Base-by-base conservation (phyloP, 2,888 invertebrate genomes). In the Andricus curvator region DNA sequence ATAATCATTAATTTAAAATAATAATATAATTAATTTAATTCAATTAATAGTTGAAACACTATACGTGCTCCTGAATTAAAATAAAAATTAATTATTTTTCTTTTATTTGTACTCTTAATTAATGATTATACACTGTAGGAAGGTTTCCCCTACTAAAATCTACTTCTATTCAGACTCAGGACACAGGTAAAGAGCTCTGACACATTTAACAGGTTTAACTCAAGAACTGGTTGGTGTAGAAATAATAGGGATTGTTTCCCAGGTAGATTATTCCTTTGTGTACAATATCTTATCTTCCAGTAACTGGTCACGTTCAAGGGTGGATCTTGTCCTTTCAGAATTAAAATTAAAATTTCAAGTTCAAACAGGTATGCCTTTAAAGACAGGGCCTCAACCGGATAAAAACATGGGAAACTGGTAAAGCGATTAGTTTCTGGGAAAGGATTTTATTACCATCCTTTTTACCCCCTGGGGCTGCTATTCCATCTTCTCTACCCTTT, bases 261-360 rank as follows among this genome's bases (percentile, higher is more conserved):
- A 82, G 85, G 84, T 83, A 85, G 84, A 86, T 86, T 85, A 83
- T 82, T 85, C 85, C 76, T 83, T 84, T 85, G 67, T n/a, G 41
- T 37, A n/a, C 37, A n/a, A 67, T n/a, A 67, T 37, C 67, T 68
- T 22, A 85, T 84, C 80, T 81, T 78, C 82, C 81, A 82, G 82
- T 83, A 78, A 64, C 78, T 64, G 81, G 84, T 82, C 85, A 85
- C 81, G 86, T 84, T 85, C 67, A 29, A 22, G 33, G 15, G 78
- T 65, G 70, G 33, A 64, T 83, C 81, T 37, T 41, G 67, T 37
- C 41, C 37, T n/a, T 66, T 41, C 15, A 66, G 9, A 6, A 33
- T 66, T 37, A 37, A 29, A 66, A 66, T 66, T 33, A 9, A 22
- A 37, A 37, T 66, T 66, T 66, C 20, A 66, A n/a, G 60, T 67